Percentiles rank a stretch among this genome's conserved stretches.
Evolutionary conservation across 2,113 vertebrate species (phyloP).

Genomic region (Trogon melanurus): DNA sequence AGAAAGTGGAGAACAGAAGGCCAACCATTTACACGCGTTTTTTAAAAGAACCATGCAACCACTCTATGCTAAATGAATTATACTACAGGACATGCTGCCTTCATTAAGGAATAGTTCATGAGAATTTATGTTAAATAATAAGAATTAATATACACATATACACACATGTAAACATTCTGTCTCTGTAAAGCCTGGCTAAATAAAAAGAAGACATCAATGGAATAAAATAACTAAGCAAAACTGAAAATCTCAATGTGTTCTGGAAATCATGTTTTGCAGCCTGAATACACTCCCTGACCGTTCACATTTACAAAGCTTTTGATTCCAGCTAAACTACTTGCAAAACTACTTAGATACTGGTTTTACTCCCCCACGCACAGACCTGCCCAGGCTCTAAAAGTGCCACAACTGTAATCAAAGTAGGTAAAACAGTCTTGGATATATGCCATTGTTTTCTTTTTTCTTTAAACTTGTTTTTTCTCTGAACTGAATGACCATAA

Average conservation of each 20-base stretch:
- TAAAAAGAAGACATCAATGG: neutral
- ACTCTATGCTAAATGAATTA: conserved; percentile 7
- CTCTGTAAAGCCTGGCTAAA: neutral
- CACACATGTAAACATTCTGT: neutral
- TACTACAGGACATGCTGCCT: neutral
- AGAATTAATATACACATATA: neutral
- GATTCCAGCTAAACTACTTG: neutral
- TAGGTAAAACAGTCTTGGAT: neutral
- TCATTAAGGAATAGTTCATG: neutral
- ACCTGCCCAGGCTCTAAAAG: neutral
- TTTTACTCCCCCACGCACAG: neutral
- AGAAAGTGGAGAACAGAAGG: neutral
- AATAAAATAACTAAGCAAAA: neutral
- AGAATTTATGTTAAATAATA: conserved; percentile 4
- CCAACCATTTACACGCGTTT: neutral
- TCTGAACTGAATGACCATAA: neutral
- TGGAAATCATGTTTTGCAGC: neutral
- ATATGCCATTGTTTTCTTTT: neutral
- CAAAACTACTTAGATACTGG: neutral
- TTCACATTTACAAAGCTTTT: neutral
- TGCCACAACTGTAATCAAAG: neutral
- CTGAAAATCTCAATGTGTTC: neutral
- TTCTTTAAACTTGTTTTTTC: neutral
- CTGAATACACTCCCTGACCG: neutral
- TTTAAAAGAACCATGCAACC: neutral